Conservation (phyloP, 1,140 invertebrate species). For the Idris sp. region DNA sequence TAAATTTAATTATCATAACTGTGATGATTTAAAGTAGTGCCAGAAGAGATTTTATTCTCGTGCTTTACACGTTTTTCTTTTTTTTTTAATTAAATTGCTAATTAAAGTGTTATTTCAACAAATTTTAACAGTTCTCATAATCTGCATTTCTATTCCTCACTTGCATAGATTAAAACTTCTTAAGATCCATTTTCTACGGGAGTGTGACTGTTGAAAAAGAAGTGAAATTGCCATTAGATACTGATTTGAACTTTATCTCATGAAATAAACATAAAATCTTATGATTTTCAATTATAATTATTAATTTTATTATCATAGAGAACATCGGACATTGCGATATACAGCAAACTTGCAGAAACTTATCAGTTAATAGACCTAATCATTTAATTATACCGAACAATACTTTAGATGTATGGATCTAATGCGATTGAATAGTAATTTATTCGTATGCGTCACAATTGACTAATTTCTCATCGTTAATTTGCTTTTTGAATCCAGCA, state of each 20-base stretch:
- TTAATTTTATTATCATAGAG: no score
- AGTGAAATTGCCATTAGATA: constrained; percentile 38
- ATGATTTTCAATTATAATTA: no score
- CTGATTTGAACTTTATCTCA: constrained; percentile 24
- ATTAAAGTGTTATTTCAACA: constrained; percentile 44
- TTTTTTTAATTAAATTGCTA: constrained; percentile 37
- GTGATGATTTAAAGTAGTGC: constrained; percentile 5
- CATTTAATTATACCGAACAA: constrained; percentile 11
- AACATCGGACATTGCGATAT: no score
- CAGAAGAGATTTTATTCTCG: constrained; percentile 12
- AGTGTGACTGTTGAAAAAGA: constrained; percentile 26
- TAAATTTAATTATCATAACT: constrained; percentile 26
- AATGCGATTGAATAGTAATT: constrained; percentile 14
- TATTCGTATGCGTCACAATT: constrained; percentile 27
- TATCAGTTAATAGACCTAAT: constrained; percentile 13
- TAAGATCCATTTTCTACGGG: constrained; percentile 41
- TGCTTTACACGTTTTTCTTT: constrained; percentile 27
- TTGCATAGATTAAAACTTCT: constrained; percentile 49
- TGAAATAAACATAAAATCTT: no score
- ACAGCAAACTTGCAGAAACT: background rate
- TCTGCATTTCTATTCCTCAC: constrained; percentile 36
- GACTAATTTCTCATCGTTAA: constrained; percentile 49
- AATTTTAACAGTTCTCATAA: constrained; percentile 44
- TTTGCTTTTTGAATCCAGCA: constrained; percentile 32
- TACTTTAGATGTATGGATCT: constrained; percentile 4